Evolutionary conservation across 2,797 vertebrate genomes (phyloP), one percentile per base, ranked within the genome.

Genomic region (Neosilurus hyrtlii): DNA sequence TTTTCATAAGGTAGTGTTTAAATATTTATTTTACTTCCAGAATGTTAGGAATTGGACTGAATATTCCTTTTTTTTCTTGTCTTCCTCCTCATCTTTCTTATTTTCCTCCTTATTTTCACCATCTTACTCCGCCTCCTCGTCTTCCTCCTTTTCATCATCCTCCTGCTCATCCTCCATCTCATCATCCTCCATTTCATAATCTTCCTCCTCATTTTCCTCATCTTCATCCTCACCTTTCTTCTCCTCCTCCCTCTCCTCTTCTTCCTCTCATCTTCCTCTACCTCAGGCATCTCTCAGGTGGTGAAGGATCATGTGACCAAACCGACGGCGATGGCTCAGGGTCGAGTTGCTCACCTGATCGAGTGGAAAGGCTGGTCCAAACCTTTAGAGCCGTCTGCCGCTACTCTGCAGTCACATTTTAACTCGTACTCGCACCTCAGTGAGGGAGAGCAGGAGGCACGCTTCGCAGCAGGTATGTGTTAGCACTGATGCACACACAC

Each of bases 311-410:
- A 99, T 87, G 97, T 99, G 90, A 99, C 98, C 0, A 99, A 99
- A 91, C 97, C 98, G 12, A 99, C 98, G 0, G 97, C 97, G 57
- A 97, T 99, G 96, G 97, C 97, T 15, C 97, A 99, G 94, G 97
- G 98, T 86, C 95, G 98, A 0, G 97, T 99, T 0, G 97, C 98
- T 82, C 98, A 99, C 92, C 96, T 99, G 88, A 99, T 99, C 0
- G 98, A 99, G 88, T 99, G 97, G 97, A 99, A 99, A 90, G 97
- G 98, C 71, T 99, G 98, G 97, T 97, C 97, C 85, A 98, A 97
- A 88, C 96, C 97, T 0, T 92, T 94, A 3, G 95, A 95, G 74
- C 95, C 96, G 0, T 93, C 96, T 0, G 89, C 89, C 2, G 89
- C 92, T 0, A 93, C 96, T 0, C 89, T 97, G 87, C 95, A 97